These are phyloP conservation scores for Otus scops DNA, from an alignment of 2,797 vertebrate species.

Conservation along the genomic window DNA sequence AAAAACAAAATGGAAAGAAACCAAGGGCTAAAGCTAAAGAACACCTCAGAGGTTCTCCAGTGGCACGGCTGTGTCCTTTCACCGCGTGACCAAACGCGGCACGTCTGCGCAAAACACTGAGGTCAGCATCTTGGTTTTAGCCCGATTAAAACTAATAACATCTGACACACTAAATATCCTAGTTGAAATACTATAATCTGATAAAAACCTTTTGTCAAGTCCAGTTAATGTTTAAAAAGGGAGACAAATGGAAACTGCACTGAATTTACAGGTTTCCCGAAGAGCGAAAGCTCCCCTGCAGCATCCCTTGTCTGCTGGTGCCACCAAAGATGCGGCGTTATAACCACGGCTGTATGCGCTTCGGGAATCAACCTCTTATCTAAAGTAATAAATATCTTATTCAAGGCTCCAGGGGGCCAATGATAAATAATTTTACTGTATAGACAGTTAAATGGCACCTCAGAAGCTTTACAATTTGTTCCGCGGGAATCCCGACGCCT, in stretches of 20 bases:
- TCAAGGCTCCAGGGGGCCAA: not conserved
- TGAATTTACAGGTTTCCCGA: not conserved
- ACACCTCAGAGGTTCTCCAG: accelerated
- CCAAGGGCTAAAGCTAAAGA: not conserved
- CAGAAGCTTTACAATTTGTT: not conserved
- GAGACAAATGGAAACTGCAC: not conserved
- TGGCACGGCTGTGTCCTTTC: not conserved
- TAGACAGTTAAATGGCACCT: not conserved
- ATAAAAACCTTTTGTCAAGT: slow-evolving; percentile 59
- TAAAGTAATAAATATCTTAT: not conserved
- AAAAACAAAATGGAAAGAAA: not conserved
- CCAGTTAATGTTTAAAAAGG: slow-evolving; percentile 17
- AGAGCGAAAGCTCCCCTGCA: not conserved
- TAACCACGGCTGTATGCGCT: accelerated
- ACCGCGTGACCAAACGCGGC: not conserved
- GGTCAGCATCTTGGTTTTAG: not conserved
- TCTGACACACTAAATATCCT: slow-evolving; percentile 42
- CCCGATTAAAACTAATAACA: slow-evolving; percentile 15
- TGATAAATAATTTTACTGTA: not conserved
- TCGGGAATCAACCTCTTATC: not conserved
- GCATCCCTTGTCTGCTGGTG: not conserved
- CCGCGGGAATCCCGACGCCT: not conserved
- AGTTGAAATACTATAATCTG: slow-evolving; percentile 24
- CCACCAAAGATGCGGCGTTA: accelerated
- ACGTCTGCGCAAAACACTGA: not conserved